Evolutionary conservation across 2,888 invertebrate genomes (phyloP).

Genomic region (Augiades crinisus): DNA sequence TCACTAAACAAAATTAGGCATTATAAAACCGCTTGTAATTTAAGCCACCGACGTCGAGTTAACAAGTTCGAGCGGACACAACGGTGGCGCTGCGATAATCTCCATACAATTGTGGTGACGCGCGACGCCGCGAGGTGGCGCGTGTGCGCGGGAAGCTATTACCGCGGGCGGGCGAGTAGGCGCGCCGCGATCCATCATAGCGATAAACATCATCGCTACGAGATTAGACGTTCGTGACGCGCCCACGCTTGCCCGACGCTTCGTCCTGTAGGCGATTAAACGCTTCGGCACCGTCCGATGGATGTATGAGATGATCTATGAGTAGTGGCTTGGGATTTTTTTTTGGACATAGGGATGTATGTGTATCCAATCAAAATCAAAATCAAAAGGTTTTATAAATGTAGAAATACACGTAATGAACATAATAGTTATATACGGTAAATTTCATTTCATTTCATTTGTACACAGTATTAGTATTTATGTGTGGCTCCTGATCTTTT

Average conservation of each 20-base stretch:
- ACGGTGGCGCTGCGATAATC: slow-evolving; percentile 26
- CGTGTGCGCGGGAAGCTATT: slow-evolving; percentile 33
- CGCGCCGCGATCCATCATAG: slow-evolving; percentile 52
- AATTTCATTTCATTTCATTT: too few species aligned
- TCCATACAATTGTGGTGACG: slow-evolving; percentile 18
- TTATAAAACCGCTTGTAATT: background rate
- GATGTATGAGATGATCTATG: too few species aligned
- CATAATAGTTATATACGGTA: too few species aligned
- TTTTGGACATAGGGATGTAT: too few species aligned
- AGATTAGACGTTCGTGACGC: slow-evolving; percentile 39
- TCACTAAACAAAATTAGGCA: background rate
- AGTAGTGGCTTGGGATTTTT: too few species aligned
- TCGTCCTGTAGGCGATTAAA: slow-evolving; percentile 30
- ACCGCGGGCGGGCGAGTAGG: slow-evolving; percentile 29
- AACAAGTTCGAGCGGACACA: slow-evolving; percentile 1
- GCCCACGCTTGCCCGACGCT: slow-evolving; percentile 39
- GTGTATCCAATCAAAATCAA: too few species aligned
- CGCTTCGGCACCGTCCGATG: background rate
- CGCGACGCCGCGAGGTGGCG: slow-evolving; percentile 27
- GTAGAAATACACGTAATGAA: too few species aligned
- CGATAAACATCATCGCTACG: slow-evolving; percentile 57
- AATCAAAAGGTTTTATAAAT: too few species aligned
- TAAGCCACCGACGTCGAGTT: background rate
- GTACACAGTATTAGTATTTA: too few species aligned
- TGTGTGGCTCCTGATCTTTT: too few species aligned